phyloP scores from a whole-genome alignment of 2,888 invertebrate species.

The Arge pagana region DNA sequence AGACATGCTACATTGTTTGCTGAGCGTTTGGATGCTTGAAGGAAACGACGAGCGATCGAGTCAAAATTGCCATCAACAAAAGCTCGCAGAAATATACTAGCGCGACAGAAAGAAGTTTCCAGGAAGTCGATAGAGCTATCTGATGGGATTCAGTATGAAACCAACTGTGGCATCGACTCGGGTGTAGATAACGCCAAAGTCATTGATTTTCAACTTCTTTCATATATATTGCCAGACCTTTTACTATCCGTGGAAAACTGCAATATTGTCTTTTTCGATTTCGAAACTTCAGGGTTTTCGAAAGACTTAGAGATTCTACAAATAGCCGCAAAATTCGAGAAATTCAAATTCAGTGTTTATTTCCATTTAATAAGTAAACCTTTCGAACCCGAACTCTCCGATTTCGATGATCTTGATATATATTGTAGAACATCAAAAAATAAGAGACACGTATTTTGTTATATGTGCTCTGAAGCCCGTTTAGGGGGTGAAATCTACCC shows the following conservation, averaged over 20 bases:
- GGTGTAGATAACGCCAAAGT: constrained; percentile 7
- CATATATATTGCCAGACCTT: neutral
- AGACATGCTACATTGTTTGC: constrained; percentile 10
- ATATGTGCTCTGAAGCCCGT: too few relatives aligned
- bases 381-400: too few relatives aligned
- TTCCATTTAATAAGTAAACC: too few relatives aligned
- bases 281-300: constrained; percentile 34
- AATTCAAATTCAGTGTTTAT: constrained; percentile 28
- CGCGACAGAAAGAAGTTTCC: constrained; percentile 17
- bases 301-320: constrained; percentile 30
- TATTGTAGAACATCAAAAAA: too few relatives aligned
- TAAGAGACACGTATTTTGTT: too few relatives aligned
- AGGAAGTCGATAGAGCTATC: constrained; percentile 19
- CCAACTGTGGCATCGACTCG: constrained; percentile 30
- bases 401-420: too few relatives aligned
- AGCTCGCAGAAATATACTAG: constrained; percentile 21
- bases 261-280: constrained; percentile 32
- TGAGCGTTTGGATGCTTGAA: neutral
- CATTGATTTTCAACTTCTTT: constrained; percentile 1
- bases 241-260: constrained; percentile 15
- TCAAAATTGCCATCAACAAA: constrained; percentile 22
- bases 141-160: constrained; percentile 30
- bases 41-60: constrained; percentile 16
- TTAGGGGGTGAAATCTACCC: too few relatives aligned
- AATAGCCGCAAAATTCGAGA: constrained; percentile 30